Evolutionary conservation across 2,888 invertebrate species (phyloP), one percentile per base, ranked within the genome.

Genomic region (Drosophila seclusa): DNA sequence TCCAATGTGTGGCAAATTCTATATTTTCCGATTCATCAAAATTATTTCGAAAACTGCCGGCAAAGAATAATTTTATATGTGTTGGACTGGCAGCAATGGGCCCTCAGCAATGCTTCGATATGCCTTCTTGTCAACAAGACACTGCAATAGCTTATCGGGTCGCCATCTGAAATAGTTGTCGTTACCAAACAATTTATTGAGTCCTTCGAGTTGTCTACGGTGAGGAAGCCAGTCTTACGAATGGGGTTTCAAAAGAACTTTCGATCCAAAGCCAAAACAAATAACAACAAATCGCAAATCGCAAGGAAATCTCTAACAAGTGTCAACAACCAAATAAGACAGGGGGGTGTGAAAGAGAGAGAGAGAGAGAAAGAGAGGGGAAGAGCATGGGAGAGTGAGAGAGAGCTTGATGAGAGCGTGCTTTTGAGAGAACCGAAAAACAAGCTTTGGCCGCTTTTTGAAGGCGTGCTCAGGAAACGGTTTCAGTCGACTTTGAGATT

Each of bases 251-350:
- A 66, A 65, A 68, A 68, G 61, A 66, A 71, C 69, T 59, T 75
- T 65, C 59, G 65, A 68, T 16, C 52, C 50, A 65, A 60, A 66
- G 57, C 40, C 58, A 65, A 77, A 73, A 66, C 76, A 77, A 75
- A 71, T 57, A 68, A 52, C 32, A 55, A 38, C 55, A 67, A 34
- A 27, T 49, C 29, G 45, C 48, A 64, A 76, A 68, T 16, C 31
- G 63, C 52, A 77, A 66, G 70, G 75, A 84, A 84, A 79, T 78
- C 75, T 83, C 75, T 86, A 88, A 89, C 88, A 89, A 89, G 88
- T 89, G 88, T 89, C 57, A 62, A 68, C 63, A 61, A 54, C 52
- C 66, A 57, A 45, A 29, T 34, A 49, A 68, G 55, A 58, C 57
- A 63, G 63, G 45, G 45, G 4, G 32, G 32, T 24, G 45, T 36